A percentile compares a stretch with the other conserved stretches of the same genome.
phyloP scores from a whole-genome alignment of 2,113 vertebrate genomes.

The Lycaon pictus region DNA sequence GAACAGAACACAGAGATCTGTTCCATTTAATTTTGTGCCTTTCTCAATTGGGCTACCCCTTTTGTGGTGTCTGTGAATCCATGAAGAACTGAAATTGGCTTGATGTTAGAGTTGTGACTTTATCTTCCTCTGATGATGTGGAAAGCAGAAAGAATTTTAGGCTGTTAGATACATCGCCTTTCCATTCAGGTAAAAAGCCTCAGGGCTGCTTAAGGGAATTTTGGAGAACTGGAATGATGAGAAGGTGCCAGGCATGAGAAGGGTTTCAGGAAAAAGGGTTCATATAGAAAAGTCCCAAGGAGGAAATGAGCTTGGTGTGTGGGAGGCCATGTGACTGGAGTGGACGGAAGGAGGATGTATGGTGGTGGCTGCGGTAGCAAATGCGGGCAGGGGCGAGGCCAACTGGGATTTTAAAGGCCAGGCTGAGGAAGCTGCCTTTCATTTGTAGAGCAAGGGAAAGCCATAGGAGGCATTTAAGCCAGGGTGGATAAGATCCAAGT shows the following conservation, averaged over 20 bases:
- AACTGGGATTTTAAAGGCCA: not conserved
- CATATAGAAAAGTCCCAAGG: not conserved
- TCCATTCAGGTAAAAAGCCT: not conserved
- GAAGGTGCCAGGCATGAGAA: not conserved
- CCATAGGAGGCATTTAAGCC: not conserved
- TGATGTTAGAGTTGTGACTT: not conserved
- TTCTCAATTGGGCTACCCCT: not conserved
- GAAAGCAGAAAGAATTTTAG: not conserved
- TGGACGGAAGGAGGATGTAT: too few relatives aligned
- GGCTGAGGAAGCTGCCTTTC: not conserved
- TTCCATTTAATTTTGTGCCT: not conserved
- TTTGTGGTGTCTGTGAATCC: not conserved
- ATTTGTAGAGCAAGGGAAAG: not conserved
- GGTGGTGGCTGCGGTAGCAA: not conserved
- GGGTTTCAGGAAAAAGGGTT: not conserved
- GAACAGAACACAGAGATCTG: not conserved
- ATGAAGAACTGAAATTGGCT: not conserved
- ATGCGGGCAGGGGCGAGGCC: not conserved
- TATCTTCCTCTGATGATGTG: not conserved
- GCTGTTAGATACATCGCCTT: not conserved
- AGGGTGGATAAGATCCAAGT: not conserved
- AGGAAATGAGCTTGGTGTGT: not conserved
- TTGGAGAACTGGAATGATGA: not conserved
- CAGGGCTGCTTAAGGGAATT: not conserved
- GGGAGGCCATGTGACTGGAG: not conserved